A percentile compares a stretch with the other conserved stretches of the same genome.
Evolutionary conservation across 2,113 vertebrate species (phyloP).

Genomic region (Podarcis cretensis): DNA sequence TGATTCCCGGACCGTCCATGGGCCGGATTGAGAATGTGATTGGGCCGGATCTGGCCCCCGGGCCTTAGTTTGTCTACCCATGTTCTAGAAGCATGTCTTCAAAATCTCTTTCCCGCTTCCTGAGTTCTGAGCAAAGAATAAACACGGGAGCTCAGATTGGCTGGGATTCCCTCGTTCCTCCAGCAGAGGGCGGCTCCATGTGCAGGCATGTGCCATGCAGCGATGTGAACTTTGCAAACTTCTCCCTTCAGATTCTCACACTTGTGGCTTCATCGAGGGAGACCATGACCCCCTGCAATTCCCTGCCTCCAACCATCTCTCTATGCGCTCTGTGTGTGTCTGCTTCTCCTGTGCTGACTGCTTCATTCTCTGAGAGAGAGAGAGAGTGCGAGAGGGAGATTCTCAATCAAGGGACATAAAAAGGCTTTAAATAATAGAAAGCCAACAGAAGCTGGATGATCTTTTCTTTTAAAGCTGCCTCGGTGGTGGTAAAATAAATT

Average conservation of each 20-base stretch:
- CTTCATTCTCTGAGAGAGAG: accelerated
- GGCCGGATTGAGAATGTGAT: too few relatives aligned
- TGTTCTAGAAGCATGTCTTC: background rate
- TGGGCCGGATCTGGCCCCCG: too few relatives aligned
- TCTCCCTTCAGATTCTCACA: background rate
- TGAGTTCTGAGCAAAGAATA: background rate
- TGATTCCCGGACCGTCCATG: too few relatives aligned
- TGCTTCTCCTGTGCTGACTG: accelerated
- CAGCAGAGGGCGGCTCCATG: background rate
- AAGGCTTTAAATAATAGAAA: background rate
- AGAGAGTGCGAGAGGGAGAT: too few relatives aligned
- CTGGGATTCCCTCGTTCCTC: background rate
- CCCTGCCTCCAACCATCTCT: background rate
- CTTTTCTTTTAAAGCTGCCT: background rate
- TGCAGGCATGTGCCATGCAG: background rate
- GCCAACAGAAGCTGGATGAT: too few relatives aligned
- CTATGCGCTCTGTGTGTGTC: too few relatives aligned
- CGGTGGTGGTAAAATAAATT: background rate
- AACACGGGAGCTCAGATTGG: background rate
- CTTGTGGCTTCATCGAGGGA: background rate
- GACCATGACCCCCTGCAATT: accelerated
- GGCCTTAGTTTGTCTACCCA: background rate
- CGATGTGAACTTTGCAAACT: background rate
- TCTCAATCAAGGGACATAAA: background rate
- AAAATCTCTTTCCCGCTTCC: background rate